Base-by-base conservation (phyloP, 2,888 invertebrate genomes). In the Drosophila bunnanda region DNA sequence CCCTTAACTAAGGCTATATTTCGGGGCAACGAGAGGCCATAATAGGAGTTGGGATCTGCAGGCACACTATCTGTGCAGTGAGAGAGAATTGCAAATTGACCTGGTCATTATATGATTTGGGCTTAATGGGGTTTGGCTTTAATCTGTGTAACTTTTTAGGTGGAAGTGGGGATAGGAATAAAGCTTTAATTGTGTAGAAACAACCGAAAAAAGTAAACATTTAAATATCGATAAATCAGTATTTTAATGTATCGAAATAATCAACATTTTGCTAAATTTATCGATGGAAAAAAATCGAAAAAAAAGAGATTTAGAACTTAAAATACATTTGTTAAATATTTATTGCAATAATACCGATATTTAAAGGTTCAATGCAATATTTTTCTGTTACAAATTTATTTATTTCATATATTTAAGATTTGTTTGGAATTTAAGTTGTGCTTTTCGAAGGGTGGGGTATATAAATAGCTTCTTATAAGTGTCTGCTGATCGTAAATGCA, bases 11-110 rank as follows among this genome's bases (percentile, higher is more conserved):
- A 60, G 48, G 54, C 48, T 22, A 68, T 53, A 67, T 54, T 54
- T 34, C 10, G 44, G 22, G 32, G 32, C 28, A 17, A 25, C 20
- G 15, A 10, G 12, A 13, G 39, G 32, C 52, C 59, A 10, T 30
- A 28, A 50, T 50, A 15, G 50, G 32, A 50, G 20, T 15, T 50
- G 15, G 32, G 32, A 4, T 48, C 32, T 50, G 17, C 43, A 43
- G 43, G 43, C 13, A 43, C 7, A 22, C n/a, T 2, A 8, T 9
- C 4, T 3, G 13, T 7, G 4, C 15, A 4, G 15, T 12, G 30
- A 17, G 38, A 46, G 66, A 54, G 66, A 46, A 67, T 68, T 54
- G 68, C 54, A 66, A 66, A 67, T 66, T 66, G 68, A 67, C 54
- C 68, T 38, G 68, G 32, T 54, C 68, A 67, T 66, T 66, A 67